A percentile compares a stretch with the other conserved stretches of the same genome.
Evolutionary conservation across 2,113 vertebrate species (phyloP).

Genomic region (Balaenoptera acutorostrata): DNA sequence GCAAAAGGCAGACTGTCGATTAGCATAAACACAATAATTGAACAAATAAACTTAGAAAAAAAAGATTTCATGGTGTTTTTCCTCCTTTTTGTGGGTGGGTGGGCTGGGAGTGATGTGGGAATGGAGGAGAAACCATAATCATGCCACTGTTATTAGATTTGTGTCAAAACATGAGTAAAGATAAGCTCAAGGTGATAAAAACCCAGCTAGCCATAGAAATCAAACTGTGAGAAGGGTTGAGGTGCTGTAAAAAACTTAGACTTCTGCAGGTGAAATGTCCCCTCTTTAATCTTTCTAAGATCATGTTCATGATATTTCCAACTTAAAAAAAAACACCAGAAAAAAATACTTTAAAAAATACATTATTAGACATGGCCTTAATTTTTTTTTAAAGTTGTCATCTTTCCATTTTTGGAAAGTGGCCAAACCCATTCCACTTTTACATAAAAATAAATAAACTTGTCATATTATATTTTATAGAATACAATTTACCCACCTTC

Average conservation of each 20-base stretch:
- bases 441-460: neutral
- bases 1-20: neutral
- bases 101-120: neutral
- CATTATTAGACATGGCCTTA: neutral
- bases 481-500: conserved; percentile 87
- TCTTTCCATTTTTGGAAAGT: neutral
- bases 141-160: neutral
- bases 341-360: conserved; percentile 6
- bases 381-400: neutral
- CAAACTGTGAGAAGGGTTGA: neutral
- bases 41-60: neutral
- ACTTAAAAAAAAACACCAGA: neutral
- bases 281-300: neutral
- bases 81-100: neutral
- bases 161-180: neutral
- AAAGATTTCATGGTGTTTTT: neutral
- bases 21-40: neutral
- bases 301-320: neutral
- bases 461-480: conserved; percentile 15
- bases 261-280: neutral
- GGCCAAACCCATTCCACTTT: neutral
- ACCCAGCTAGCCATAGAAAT: neutral
- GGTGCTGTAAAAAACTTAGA: neutral
- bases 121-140: neutral
- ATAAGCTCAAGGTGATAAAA: neutral